Base-by-base conservation (phyloP, 2,888 invertebrate species). In the Dusona sp. region DNA sequence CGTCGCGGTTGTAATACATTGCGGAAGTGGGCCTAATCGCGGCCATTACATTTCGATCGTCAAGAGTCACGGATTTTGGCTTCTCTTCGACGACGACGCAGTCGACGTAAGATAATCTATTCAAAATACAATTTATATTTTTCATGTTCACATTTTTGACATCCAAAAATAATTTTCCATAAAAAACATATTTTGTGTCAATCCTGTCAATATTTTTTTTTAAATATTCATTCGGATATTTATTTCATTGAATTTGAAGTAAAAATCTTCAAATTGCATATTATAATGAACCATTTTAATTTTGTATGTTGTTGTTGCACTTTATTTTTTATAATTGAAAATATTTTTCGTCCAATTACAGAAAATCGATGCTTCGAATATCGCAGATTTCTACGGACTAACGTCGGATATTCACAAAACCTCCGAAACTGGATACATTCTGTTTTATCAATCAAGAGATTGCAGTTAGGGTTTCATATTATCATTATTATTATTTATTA, bases 1-100 rank as follows among this genome's bases (percentile, higher is more conserved):
- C 92, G 99, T 99, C 88, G 99, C 99, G 65, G 99, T 99, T 90
- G 99, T 99, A 89, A 99, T 99, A 92, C 99, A 99, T 95, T 99
- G 99, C 95, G 99, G 99, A 88, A 99, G 99, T 89, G 99, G 99
- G 75, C 99, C 99, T 90, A 99, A 99, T 95, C 96, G 99, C 86
- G 99, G 99, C 42, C 99, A 99, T 95, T 99, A 99, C 95, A 99
- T 99, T 95, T 99, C 99, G 94, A 99, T 99, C 94, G 99, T 99
- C 83, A 99, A 99, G 95, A 99, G 99, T 94, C 99, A 99, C 95
- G 99, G 99, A 81, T 98, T 99, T 95, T 99, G 99, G 99, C 95
- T 99, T 89, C 96, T 99, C 7, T 99, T 99, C 95, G 99, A 99
- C 94, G 99, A 99, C 95, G 99, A 99, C 94, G 99, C 99, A 97